phyloP scores from a whole-genome alignment of 2,888 invertebrate species.

The Agrilus cyanescens region DNA sequence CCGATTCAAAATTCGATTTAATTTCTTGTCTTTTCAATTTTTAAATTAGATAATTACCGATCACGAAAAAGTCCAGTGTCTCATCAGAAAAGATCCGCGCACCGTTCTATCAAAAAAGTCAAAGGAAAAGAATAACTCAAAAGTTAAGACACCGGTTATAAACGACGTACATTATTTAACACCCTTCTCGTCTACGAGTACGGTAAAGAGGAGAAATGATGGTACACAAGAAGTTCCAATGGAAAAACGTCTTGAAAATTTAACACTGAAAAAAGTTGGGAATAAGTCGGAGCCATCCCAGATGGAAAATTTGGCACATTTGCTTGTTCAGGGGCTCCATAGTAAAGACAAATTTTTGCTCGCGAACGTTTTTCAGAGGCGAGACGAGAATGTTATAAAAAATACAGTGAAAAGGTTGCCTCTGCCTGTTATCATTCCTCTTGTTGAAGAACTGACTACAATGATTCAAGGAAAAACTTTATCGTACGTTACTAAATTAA shows the following conservation, averaged over 20 bases:
- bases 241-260: conserved; percentile 70
- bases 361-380: conserved; percentile 55
- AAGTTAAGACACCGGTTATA: conserved; percentile 34
- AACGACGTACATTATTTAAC: conserved; percentile 40
- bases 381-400: conserved; percentile 53
- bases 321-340: conserved; percentile 74
- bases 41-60: conserved; percentile 20
- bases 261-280: conserved; percentile 51
- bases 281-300: conserved; percentile 41
- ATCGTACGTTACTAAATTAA: conserved; percentile 42
- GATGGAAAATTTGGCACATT: conserved; percentile 63
- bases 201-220: conserved; percentile 30
- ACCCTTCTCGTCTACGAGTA: conserved; percentile 26
- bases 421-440: conserved; percentile 56
- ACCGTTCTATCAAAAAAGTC: conserved; percentile 3
- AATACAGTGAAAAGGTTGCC: conserved; percentile 68
- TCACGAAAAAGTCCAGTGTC: conserved; percentile 36
- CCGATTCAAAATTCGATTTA: neutral
- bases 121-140: conserved; percentile 28
- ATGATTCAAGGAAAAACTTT: conserved; percentile 57
- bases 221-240: conserved; percentile 55
- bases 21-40: conserved; percentile 4
- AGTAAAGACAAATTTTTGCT: conserved; percentile 70
- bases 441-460: conserved; percentile 60
- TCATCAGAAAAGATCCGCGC: conserved; percentile 36